Evolutionary conservation across 2,797 vertebrate species (phyloP).

Genomic region (Hydrocynus forskahlii): DNA sequence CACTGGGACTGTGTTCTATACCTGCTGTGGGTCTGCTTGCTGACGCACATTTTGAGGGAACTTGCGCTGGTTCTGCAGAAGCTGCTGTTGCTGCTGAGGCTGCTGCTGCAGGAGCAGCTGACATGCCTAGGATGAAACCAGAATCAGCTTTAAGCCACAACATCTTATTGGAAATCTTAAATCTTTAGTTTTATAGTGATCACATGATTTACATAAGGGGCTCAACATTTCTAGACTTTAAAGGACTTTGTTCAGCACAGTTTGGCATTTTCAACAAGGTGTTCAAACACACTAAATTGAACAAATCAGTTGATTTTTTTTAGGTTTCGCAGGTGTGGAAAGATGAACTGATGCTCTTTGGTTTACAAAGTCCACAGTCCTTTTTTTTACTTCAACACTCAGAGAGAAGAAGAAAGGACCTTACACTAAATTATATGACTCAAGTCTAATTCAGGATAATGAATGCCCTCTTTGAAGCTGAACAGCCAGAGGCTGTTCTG

Average conservation of each 20-base stretch:
- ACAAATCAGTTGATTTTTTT: not conserved
- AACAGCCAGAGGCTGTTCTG: not conserved
- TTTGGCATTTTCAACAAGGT: not conserved
- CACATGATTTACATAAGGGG: not conserved
- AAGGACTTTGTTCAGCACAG: too few species aligned
- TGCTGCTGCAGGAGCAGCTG: constrained; percentile 92
- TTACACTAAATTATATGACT: too few species aligned
- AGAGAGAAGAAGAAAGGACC: too few species aligned
- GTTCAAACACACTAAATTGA: not conserved
- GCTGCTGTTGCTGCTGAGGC: constrained; percentile 84
- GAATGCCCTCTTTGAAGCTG: not conserved
- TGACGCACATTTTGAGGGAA: constrained; percentile 92
- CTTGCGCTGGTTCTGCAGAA: constrained; percentile 97
- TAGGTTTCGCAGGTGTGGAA: too few species aligned
- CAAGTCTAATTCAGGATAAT: not conserved
- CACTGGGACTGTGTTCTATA: constrained; percentile 54
- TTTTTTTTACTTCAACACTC: too few species aligned
- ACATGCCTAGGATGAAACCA: constrained; percentile 82
- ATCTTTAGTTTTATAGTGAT: not conserved
- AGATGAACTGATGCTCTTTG: too few species aligned
- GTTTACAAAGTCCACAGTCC: too few species aligned
- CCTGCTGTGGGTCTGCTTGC: constrained; percentile 94
- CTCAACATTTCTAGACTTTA: not conserved
- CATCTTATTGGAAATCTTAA: not conserved
- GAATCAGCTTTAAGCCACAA: not conserved